phyloP scores from a whole-genome alignment of 2,113 vertebrate genomes.

The Clarias macrocephalus region DNA sequence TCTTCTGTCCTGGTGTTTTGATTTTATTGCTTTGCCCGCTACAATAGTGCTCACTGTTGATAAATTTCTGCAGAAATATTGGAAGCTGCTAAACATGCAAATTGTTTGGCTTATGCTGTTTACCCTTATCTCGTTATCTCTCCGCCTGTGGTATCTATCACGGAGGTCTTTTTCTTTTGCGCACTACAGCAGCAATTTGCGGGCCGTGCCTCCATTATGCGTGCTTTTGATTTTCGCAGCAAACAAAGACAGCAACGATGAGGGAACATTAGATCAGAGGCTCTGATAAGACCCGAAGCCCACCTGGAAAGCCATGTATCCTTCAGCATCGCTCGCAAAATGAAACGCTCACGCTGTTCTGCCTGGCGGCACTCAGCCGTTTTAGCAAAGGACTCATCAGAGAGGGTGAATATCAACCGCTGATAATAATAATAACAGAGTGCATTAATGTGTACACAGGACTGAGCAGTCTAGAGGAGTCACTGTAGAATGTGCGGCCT shows the following conservation, averaged over 20 bases:
- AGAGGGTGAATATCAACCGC: not conserved
- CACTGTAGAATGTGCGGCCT: not conserved
- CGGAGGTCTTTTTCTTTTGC: conserved; percentile 33
- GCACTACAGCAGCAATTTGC: conserved; percentile 34
- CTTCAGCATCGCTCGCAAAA: not conserved
- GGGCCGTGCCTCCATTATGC: not conserved
- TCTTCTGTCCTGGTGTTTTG: conserved; percentile 13
- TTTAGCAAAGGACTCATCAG: not conserved
- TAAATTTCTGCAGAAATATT: conserved; percentile 20
- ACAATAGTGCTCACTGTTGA: not conserved
- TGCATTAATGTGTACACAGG: not conserved
- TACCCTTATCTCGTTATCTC: conserved; percentile 36
- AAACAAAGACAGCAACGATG: conserved; percentile 29
- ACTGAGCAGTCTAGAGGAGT: not conserved
- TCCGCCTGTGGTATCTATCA: conserved; percentile 33
- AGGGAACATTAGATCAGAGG: conserved; percentile 20
- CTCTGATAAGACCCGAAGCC: conserved; percentile 17
- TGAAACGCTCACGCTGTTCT: conserved; percentile 9
- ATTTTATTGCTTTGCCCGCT: conserved; percentile 2
- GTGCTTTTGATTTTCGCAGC: conserved; percentile 22
- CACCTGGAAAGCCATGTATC: conserved; percentile 12
- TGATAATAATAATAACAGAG: not conserved
- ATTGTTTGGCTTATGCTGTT: conserved; percentile 42
- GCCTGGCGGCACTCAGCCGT: not conserved
- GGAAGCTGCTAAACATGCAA: conserved; percentile 45